These are phyloP conservation scores for Erythrocercus mccallii DNA, from an alignment of 2,113 vertebrate genomes.

Conservation along the genomic window DNA sequence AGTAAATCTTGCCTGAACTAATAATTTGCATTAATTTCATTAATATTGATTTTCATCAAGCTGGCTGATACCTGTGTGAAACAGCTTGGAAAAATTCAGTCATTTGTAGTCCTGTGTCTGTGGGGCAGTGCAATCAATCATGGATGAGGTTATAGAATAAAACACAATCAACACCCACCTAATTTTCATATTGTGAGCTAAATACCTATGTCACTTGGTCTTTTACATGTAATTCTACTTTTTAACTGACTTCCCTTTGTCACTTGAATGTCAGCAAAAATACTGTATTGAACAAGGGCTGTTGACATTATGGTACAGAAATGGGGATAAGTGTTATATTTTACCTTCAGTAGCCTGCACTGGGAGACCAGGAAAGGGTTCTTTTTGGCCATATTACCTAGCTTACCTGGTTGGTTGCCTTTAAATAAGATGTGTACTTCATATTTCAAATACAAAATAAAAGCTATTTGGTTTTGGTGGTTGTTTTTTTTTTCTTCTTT, in stretches of 20 bases:
- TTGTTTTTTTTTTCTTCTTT: background rate
- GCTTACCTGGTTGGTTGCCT: background rate
- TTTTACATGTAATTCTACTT: background rate
- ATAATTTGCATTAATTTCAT: slow-evolving; percentile 45
- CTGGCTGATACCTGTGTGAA: background rate
- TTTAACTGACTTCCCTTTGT: background rate
- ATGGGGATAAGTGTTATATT: background rate
- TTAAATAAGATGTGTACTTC: background rate
- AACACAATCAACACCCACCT: background rate
- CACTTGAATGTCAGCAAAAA: background rate
- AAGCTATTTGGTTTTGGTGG: background rate
- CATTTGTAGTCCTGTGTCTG: background rate
- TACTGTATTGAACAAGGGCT: background rate
- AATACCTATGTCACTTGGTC: background rate
- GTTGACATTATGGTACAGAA: background rate
- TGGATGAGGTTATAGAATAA: background rate
- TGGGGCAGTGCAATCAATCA: slow-evolving; percentile 14
- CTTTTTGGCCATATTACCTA: background rate
- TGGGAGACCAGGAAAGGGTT: background rate
- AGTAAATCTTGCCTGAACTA: background rate
- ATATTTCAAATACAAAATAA: background rate
- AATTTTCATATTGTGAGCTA: background rate
- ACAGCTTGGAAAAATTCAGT: slow-evolving; percentile 26
- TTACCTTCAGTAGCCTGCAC: background rate
- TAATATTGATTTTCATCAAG: slow-evolving; percentile 21